A percentile compares a stretch with the other conserved stretches of the same genome.
Conservation (phyloP, 2,888 invertebrate genomes). For the Sinohyriopsis cumingii region DNA sequence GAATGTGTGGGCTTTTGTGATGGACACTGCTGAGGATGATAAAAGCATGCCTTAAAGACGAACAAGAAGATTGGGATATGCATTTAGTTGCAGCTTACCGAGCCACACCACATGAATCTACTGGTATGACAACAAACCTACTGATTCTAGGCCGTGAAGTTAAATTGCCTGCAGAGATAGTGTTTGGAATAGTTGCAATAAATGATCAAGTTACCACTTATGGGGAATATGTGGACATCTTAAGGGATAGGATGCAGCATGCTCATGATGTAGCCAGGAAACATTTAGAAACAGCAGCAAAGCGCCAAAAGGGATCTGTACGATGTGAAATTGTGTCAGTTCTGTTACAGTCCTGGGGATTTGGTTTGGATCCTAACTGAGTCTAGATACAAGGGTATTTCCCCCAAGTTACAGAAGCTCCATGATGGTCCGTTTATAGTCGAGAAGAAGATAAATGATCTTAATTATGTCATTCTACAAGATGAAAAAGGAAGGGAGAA, state of each 20-base stretch:
- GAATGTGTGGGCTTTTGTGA: no score
- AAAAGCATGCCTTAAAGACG: constrained; percentile 17
- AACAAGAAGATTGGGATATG: constrained; percentile 28
- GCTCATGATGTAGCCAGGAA: constrained; percentile 14
- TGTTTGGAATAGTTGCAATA: constrained; percentile 7
- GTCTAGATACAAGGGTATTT: constrained; percentile 1
- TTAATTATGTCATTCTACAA: constrained; percentile 16
- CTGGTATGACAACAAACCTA: constrained; percentile 24
- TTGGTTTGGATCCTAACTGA: constrained; percentile 14
- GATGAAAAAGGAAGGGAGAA: constrained; percentile 5
- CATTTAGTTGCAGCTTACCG: constrained; percentile 29
- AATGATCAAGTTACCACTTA: constrained; percentile 1
- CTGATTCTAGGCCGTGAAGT: constrained; percentile 31
- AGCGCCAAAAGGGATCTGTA: constrained; percentile 22
- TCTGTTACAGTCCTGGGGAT: constrained; percentile 17
- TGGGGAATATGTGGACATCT: constrained; percentile 3
- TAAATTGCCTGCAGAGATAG: constrained; percentile 21
- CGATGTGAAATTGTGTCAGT: constrained; percentile 14
- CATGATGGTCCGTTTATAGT: constrained; percentile 6
- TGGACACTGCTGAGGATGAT: constrained; percentile 24
- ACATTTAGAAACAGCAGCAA: constrained; percentile 1
- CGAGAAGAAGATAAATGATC: not conserved
- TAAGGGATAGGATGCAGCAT: not conserved
- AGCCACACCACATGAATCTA: constrained; percentile 18
- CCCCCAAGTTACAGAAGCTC: constrained; percentile 1